Base-by-base conservation (phyloP, 92 coral and sea anemone genomes). In the Porites lobata region DNA sequence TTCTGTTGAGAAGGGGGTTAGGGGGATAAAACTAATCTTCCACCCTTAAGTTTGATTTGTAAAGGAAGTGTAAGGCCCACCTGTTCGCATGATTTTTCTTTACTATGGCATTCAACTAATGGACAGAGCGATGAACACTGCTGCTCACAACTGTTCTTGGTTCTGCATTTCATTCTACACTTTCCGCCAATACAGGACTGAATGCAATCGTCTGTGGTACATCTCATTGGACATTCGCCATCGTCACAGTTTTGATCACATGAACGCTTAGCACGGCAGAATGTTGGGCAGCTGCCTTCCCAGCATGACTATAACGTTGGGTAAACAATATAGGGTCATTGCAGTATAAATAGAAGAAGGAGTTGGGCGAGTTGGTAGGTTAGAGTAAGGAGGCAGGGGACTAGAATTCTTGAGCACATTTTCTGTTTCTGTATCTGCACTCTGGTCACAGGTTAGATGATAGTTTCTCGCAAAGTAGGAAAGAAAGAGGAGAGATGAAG, bases 21-120 rank as follows among this genome's bases (percentile, higher is more conserved):
- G 0, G 63, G 63, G 14, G 14, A 58, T 58, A 15, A 11, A 4
- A 15, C 14, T 11, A 11, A 8, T 15, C 63, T 58, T 38, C 47
- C 47, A 29, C 32, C 32, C 32, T 29, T 38, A 38, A 38, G 47
- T 38, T 38, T 38, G 47, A 38, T 38, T 38, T 3, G 47, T 4
- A 38, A 38, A 38, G 3, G 47, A 38, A 38, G 6, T 38, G 47
- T 38, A 38, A 38, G 4, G 8, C 69, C 74, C 7, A 84, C 87
- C 87, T 84, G 87, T 63, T 24, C 59, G 52, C 87, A 84, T 13
- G 87, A 84, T 29, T 64, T 47, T 24, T 75, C 64, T 75, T 73
- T 84, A 52, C 87, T 84, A 26, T 51, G 51, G 24, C 87, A 84
- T 62, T 64, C 63, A 4, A 84, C 63, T 66, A 84, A 50, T 3